Evolutionary conservation across 2,797 vertebrate species (phyloP).

Genomic region (Melanotaenia pygmaea): DNA sequence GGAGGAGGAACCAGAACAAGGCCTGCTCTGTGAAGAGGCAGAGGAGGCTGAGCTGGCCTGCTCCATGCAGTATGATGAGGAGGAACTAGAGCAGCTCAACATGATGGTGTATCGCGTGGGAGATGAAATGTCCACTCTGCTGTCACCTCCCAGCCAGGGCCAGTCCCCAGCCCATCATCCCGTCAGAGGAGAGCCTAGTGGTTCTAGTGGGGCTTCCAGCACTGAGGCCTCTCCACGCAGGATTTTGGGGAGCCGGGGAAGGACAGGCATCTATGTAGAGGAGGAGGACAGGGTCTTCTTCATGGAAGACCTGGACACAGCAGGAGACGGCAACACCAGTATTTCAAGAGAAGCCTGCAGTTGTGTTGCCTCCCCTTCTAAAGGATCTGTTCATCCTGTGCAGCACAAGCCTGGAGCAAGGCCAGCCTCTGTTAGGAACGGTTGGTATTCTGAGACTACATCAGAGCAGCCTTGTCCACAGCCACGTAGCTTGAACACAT

Average conservation of each 20-base stretch:
- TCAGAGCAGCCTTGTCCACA: conserved; percentile 73
- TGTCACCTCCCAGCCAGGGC: conserved; percentile 92
- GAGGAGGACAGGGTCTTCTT: conserved; percentile 95
- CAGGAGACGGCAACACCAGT: conserved; percentile 77
- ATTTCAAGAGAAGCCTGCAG: conserved; percentile 61
- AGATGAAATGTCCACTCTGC: conserved; percentile 95
- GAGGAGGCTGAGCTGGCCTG: conserved; percentile 92
- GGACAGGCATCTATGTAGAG: conserved; percentile 75
- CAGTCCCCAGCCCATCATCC: conserved; percentile 88
- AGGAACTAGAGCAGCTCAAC: conserved; percentile 95
- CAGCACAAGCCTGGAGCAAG: conserved; percentile 53
- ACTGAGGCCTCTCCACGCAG: conserved; percentile 85
- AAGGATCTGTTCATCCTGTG: conserved; percentile 60
- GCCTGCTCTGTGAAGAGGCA: conserved; percentile 77
- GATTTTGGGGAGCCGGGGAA: conserved; percentile 48
- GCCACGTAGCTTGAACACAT: conserved; percentile 63
- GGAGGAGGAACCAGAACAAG: conserved; percentile 68
- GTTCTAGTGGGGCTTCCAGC: conserved; percentile 80
- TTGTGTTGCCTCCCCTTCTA: conserved; percentile 49
- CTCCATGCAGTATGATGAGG: conserved; percentile 98
- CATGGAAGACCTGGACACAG: conserved; percentile 93
- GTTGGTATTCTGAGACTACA: conserved; percentile 71
- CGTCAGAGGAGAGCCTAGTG: conserved; percentile 54
- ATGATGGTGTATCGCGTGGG: conserved; percentile 96
- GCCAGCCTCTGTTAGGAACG: conserved; percentile 66